Evolutionary conservation across 2,797 vertebrate genomes (phyloP), one percentile per base, ranked within the genome.

Genomic region (Erithacus rubecula): DNA sequence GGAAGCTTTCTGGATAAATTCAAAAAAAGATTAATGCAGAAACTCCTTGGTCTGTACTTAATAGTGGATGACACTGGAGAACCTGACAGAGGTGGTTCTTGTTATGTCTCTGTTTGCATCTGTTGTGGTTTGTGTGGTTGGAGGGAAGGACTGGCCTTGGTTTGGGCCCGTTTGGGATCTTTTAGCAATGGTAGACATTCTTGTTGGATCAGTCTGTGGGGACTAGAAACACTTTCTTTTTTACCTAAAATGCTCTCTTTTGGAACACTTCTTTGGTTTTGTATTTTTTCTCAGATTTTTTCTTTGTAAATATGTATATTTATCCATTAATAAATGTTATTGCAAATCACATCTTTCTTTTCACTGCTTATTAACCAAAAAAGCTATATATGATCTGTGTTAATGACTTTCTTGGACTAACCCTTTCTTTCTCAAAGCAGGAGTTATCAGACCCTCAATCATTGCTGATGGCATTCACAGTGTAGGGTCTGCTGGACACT

Each of bases 221-320:
- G 83, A 91, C 90, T 94, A 34, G 67, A 89, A 94, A n/a, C 76
- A 94, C 70, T 96, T 96, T 92, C 80, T 86, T 96, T 94, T 93
- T 89, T 90, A 92, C 80, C 77, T 86, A 78, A 97, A 86, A 95
- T 68, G 32, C 92, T 95, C 78, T 95, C 89, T 97, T 97, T 94
- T 70, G 77, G 84, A 92, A 96, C 78, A 92, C 92, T 90, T 90
- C 65, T 92, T 97, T 22, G 58, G 89, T 94, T 94, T 93, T 87
- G 86, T 97, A 92, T 96, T 96, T 97, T 95, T 97, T 96, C 94
- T 96, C 82, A 90, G 69, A 26, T 93, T 91, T 96, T 96, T 96
- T 70, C 89, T 95, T 76, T 97, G 87, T 97, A 97, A 96, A 96
- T 97, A 95, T 97, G 95, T 97, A 97, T 83, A 94, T 89, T 92